Evolutionary conservation across 2,888 invertebrate genomes (phyloP), one percentile per base, ranked within the genome.

Genomic region (Deilephila porcellus): DNA sequence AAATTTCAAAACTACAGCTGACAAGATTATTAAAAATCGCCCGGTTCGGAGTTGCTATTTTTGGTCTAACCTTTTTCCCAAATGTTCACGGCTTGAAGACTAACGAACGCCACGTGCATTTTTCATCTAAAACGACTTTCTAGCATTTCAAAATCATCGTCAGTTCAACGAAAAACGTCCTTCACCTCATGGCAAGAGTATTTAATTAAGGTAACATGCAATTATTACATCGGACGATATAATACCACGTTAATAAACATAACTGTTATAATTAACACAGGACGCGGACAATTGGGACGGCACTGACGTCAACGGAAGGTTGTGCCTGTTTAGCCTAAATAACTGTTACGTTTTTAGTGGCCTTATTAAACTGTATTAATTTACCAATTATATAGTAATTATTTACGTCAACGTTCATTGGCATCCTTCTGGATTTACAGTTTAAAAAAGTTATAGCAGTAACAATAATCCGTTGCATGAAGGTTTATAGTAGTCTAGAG

Each of bases 221-320:
- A 56, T n/a, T 56, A 56, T 56, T 17, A n/a, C 67, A 67, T 52
- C 45, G 45, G 67, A 25, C 52, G 25, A 25, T 37, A 64, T 64
- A 67, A 56, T 56, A 52, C 45, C 14, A 2, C 52, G 52, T 67
- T 52, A 67, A 67, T 52, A 67, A 67, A 45, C 63, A n/a, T 63
- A 67, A 67, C 67, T 14, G 52, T 67, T 37, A 37, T 63, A 63
- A 63, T 63, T 25, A 67, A 67, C 37, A 64, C 67, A 67, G 67
- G 67, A 67, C 25, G 67, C 45, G 52, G 25, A 71, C 71, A 71
- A 60, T 71, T 71, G 45, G 71, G 29, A 62, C 52, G 14, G 37
- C 7, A 25, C 11, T 37, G 60, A 60, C 60, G 62, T 71, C 71
- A 62, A 52, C 45, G 74, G 67, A 67, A 67, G 67, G 67, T 52